phyloP scores from a whole-genome alignment of 2,797 vertebrate genomes.

The Oophaga sylvatica region DNA sequence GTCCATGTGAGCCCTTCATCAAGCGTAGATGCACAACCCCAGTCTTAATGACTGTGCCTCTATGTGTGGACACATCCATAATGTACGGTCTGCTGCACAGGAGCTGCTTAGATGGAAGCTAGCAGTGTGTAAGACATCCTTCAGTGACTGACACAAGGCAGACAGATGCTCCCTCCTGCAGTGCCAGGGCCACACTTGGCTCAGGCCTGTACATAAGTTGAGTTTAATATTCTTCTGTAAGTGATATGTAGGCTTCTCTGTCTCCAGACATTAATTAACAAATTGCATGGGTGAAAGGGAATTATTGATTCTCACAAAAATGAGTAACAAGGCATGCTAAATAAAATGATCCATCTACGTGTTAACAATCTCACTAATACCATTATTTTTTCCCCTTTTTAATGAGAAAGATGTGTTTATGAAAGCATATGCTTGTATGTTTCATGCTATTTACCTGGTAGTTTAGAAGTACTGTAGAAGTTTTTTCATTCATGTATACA shows the following conservation, averaged over 20 bases:
- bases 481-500: conserved; percentile 11
- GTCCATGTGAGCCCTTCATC: no score
- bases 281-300: conserved; percentile 28
- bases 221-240: not conserved
- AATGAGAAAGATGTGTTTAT: not conserved
- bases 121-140: not conserved
- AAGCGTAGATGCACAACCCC: no score
- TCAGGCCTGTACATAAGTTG: not conserved
- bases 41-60: no score
- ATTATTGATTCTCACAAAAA: not conserved
- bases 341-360: not conserved
- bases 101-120: no score
- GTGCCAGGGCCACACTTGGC: not conserved
- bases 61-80: no score
- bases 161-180: not conserved
- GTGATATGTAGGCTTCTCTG: not conserved
- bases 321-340: not conserved
- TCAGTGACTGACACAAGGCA: no score
- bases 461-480: not conserved
- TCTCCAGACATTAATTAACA: conserved; percentile 54
- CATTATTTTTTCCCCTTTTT: not conserved
- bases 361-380: not conserved
- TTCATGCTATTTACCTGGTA: not conserved
- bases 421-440: not conserved
- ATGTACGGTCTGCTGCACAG: no score